phyloP scores from a whole-genome alignment of 2,888 invertebrate genomes.

The Heterodera filipjevi region DNA sequence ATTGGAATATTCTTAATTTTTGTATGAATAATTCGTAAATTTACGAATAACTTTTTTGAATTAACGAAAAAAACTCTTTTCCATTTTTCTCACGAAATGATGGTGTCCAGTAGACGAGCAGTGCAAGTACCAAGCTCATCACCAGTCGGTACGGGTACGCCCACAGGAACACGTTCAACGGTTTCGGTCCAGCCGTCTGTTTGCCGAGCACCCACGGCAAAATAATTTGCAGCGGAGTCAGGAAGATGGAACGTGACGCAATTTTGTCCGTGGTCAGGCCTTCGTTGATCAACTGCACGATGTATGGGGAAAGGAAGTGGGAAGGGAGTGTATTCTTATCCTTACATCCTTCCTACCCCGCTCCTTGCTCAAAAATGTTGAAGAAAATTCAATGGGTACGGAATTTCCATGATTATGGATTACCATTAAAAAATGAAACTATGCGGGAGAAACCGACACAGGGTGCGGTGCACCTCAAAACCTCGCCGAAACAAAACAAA shows the following conservation, averaged over 20 bases:
- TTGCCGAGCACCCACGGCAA: conserved; percentile 83
- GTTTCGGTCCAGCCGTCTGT: conserved; percentile 84
- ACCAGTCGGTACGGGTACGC: conserved; percentile 79
- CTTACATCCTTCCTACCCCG: too few relatives aligned
- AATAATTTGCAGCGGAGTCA: conserved; percentile 90
- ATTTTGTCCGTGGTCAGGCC: conserved; percentile 93
- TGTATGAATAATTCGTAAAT: neutral
- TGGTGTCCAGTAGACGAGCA: conserved; percentile 84
- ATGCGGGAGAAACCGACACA: too few relatives aligned
- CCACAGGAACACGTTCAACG: conserved; percentile 83
- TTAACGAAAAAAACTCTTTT: too few relatives aligned
- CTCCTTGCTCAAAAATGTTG: too few relatives aligned
- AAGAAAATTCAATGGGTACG: too few relatives aligned
- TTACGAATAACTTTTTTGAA: conserved; percentile 67
- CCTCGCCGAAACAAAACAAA: too few relatives aligned
- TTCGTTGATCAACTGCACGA: conserved; percentile 78
- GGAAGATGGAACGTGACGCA: conserved; percentile 86
- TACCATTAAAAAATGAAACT: too few relatives aligned
- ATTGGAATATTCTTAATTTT: too few relatives aligned
- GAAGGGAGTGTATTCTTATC: too few relatives aligned
- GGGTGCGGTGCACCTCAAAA: too few relatives aligned
- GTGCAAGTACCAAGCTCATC: conserved; percentile 82
- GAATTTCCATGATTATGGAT: too few relatives aligned
- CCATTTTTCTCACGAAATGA: conserved; percentile 73
- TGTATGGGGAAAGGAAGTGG: conserved; percentile 73